Conservation (phyloP, 1,140 invertebrate species). For the Diuraphis noxia region DNA sequence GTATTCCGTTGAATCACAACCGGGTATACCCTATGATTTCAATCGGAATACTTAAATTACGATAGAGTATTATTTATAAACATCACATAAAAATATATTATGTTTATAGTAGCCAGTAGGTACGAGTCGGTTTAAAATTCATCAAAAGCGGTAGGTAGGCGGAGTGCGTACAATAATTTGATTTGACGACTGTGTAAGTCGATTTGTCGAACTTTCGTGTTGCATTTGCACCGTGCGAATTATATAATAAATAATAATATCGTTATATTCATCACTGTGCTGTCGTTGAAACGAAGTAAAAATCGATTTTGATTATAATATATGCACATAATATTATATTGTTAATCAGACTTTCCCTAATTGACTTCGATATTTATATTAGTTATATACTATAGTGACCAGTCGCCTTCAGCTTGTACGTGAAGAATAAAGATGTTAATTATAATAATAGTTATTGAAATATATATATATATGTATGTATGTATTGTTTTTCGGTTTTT, state of each 20-base stretch:
- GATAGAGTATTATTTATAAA: not conserved
- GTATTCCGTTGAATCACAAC: not conserved
- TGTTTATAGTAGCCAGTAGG: not conserved
- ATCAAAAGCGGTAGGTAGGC: not conserved
- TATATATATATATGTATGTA: too few species aligned
- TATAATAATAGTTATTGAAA: not conserved
- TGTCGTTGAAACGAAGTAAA: not conserved
- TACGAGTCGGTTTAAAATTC: not conserved
- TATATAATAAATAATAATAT: not conserved
- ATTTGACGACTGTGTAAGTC: not conserved
- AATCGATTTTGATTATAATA: not conserved
- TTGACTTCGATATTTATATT: too few species aligned
- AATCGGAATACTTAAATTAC: not conserved
- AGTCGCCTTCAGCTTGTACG: not conserved
- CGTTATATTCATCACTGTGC: not conserved
- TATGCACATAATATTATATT: not conserved
- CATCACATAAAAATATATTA: not conserved
- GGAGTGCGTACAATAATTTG: not conserved
- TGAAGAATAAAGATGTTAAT: not conserved
- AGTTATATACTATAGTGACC: not conserved
- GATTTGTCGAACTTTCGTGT: not conserved
- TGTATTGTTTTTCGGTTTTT: not conserved
- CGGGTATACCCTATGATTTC: not conserved
- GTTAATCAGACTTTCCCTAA: not conserved
- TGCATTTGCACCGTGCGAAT: not conserved